These are phyloP conservation scores for Amphiprion percula DNA, from an alignment of 2,113 vertebrate genomes.

Conservation along the genomic window DNA sequence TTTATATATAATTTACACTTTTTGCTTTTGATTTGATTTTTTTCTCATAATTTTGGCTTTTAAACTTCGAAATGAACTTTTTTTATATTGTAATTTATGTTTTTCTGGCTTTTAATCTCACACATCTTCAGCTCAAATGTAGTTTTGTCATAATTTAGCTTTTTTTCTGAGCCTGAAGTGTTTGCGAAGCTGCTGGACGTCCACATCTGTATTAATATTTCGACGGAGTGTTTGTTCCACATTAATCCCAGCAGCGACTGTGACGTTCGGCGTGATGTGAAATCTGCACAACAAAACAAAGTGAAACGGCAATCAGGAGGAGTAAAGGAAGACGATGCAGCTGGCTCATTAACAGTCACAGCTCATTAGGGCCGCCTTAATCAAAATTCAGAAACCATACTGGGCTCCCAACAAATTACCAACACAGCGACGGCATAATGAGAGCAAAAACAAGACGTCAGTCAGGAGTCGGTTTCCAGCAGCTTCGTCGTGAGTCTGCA, in stretches of 20 bases:
- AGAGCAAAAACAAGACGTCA: constrained; percentile 22
- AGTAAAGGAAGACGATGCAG: constrained; percentile 27
- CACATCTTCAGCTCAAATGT: too few relatives aligned
- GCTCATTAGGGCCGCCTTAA: constrained; percentile 50
- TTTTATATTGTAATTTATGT: too few relatives aligned
- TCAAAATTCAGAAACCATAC: constrained; percentile 41
- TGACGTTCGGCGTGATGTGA: not conserved
- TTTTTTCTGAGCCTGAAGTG: too few relatives aligned
- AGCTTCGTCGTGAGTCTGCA: not conserved
- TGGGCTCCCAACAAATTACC: constrained; percentile 17
- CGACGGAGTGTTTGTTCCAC: too few relatives aligned
- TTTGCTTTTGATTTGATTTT: too few relatives aligned
- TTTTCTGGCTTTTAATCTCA: too few relatives aligned
- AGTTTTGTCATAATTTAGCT: too few relatives aligned
- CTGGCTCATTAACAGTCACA: constrained; percentile 56
- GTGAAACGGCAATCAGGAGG: not conserved
- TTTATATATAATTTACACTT: too few relatives aligned
- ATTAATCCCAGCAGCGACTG: not conserved
- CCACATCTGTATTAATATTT: too few relatives aligned
- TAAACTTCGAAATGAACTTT: too few relatives aligned
- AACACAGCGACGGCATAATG: constrained; percentile 11
- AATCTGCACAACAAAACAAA: constrained; percentile 11
- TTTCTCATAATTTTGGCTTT: too few relatives aligned
- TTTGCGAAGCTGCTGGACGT: too few relatives aligned
- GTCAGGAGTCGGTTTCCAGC: not conserved